These are phyloP conservation scores for human DNA, from an alignment of 2,113 vertebrate species.

Conservation along the genomic window GRCh38 chr1:1618501-1619000, in stretches of 20 bases:
- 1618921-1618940: neutral
- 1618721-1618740: neutral
- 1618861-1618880: neutral
- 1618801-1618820: neutral
- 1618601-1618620: neutral
- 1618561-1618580: neutral
- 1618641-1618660: neutral
- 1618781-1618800: too few relatives aligned
- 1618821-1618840: neutral
- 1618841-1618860: too few relatives aligned
- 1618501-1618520: neutral
- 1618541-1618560: neutral
- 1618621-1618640: neutral
- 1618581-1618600: neutral
- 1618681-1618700: neutral
- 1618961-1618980: neutral
- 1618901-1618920: neutral
- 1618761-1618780: neutral
- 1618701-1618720: neutral
- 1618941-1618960: neutral
- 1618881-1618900: too few relatives aligned
- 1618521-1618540: neutral
- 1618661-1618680: neutral
- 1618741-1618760: neutral
- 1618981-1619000: neutral